These are phyloP conservation scores for Anoura caudifer DNA, from an alignment of 2,113 vertebrate genomes.

Conservation along the genomic window DNA sequence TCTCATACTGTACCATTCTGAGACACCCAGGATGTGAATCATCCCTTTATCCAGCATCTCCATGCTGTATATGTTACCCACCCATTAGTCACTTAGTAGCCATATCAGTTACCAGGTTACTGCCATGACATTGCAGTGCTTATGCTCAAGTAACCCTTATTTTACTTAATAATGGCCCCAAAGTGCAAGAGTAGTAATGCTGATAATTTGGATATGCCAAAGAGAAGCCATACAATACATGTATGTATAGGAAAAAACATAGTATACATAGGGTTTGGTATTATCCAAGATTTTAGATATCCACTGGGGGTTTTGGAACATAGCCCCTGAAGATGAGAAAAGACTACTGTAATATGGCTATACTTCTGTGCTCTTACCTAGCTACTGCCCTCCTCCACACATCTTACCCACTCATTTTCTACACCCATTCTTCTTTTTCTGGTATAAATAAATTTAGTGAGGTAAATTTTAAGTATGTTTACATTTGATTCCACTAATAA, in stretches of 20 bases:
- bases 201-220: neutral
- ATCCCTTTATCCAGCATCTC: neutral
- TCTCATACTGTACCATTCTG: neutral
- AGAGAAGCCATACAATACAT: neutral
- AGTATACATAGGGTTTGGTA: neutral
- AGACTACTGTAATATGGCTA: neutral
- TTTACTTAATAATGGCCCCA: neutral
- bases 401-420: neutral
- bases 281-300: neutral
- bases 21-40: neutral
- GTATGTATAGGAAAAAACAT: neutral
- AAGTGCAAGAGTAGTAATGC: neutral
- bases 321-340: neutral
- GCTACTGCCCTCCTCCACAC: neutral
- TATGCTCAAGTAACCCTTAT: neutral
- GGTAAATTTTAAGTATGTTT: constrained; percentile 27
- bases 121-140: neutral
- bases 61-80: neutral
- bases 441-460: neutral
- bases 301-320: neutral
- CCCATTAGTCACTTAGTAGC: neutral
- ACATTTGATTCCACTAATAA: constrained; percentile 17
- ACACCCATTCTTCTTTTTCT: neutral
- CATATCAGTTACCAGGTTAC: neutral
- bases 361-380: neutral